A percentile compares a stretch with the other conserved stretches of the same genome.
Evolutionary conservation across 2,888 invertebrate species (phyloP).

Genomic region (Nephrotoma flavescens): DNA sequence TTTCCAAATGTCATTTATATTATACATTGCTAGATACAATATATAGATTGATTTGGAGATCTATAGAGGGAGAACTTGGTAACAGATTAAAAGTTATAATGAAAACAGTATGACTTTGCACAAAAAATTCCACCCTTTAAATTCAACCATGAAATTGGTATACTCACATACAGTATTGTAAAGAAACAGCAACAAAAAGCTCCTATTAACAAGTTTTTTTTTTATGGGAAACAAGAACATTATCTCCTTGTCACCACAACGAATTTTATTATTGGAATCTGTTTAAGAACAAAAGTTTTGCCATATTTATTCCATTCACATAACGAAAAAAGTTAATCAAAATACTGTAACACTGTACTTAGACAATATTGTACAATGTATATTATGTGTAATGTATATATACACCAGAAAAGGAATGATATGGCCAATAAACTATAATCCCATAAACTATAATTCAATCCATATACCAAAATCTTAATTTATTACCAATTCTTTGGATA

Average conservation of each 20-base stretch:
- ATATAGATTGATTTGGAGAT: not conserved
- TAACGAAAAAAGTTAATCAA: not conserved
- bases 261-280: not conserved
- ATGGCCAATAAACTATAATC: not conserved
- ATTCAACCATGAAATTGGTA: not conserved
- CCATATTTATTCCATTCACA: not conserved
- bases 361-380: not conserved
- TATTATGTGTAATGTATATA: too few relatives aligned
- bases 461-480: not conserved
- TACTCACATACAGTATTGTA: not conserved
- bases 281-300: not conserved
- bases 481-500: not conserved
- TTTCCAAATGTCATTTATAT: not conserved
- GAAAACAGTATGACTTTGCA: not conserved
- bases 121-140: not conserved
- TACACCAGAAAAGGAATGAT: not conserved
- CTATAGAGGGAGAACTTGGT: not conserved
- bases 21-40: not conserved
- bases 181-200: not conserved
- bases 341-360: not conserved
- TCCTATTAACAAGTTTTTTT: not conserved
- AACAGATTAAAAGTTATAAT: not conserved
- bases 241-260: not conserved
- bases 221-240: not conserved
- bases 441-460: not conserved